Base-by-base conservation (phyloP, 2,888 invertebrate genomes). In the Tuta absoluta region DNA sequence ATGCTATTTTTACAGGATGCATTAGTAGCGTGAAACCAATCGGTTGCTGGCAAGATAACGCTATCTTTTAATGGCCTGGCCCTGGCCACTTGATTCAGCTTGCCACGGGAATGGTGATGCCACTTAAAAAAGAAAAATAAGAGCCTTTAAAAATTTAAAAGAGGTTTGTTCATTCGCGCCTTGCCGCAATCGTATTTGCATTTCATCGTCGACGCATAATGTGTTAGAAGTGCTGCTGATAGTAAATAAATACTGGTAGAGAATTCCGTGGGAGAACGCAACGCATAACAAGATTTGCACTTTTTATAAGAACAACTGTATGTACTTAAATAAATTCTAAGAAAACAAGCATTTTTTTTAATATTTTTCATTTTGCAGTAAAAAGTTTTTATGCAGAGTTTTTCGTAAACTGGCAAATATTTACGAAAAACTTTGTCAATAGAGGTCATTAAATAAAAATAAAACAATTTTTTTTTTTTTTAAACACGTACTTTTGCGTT, bases 11-110 rank as follows among this genome's bases (percentile, higher is more conserved):
- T 17, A 17, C n/a, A 45, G 45, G 3, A n/a, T 2, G 3, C 21
- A 48, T 48, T 75, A 74, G 78, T 74, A 73, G 85, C 78, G 87
- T 85, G 82, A 89, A 87, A 83, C 79, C 77, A 80, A 86, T 85
- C 85, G 80, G 38, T 80, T 81, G 71, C 70, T 71, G 71, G 66
- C 68, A 68, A 81, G 86, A 88, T 87, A 86, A 79, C 79, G 75
- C 84, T 86, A 87, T 88, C 87, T 80, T 14, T 75, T 75, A 85
- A 87, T 87, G 33, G 33, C 33, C 33, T 87, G 82, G 81, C 81
- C 33, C 33, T 87, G 82, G 81, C 81, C 86, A 85, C 81, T 86
- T 80, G 74, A 77, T 72, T 8, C 3, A 0, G 24, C 4, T 7
- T 53, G 69, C 76, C 76, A 78, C 79, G 80, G 72, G 76, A 77